These are phyloP conservation scores for Heliopora coerulea DNA, from an alignment of 92 coral and sea anemone genomes.

Conservation along the genomic window DNA sequence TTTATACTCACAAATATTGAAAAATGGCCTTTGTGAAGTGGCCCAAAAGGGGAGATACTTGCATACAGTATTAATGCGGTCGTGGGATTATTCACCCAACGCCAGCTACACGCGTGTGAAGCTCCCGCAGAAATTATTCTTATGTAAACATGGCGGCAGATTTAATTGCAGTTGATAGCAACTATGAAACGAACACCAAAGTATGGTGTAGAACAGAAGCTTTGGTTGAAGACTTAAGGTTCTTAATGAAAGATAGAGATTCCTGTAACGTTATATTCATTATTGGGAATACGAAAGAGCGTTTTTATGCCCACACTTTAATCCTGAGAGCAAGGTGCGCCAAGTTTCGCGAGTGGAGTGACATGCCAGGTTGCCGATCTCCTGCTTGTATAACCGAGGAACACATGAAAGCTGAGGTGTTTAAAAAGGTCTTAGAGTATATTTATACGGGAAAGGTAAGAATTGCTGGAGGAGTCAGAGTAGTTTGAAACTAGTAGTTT, in stretches of 20 bases:
- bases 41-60: too few relatives aligned
- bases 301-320: slow-evolving; percentile 73
- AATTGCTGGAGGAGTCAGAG: too few relatives aligned
- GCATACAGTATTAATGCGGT: too few relatives aligned
- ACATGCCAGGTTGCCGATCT: slow-evolving; percentile 59
- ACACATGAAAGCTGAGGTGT: slow-evolving; percentile 69
- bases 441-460: slow-evolving; percentile 92
- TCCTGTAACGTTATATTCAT: slow-evolving; percentile 79
- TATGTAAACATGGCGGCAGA: slow-evolving; percentile 74
- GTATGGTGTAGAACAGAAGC: slow-evolving; percentile 70
- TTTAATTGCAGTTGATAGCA: slow-evolving; percentile 23
- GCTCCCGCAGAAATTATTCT: too few relatives aligned
- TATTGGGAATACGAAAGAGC: slow-evolving; percentile 66
- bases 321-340: slow-evolving; percentile 67
- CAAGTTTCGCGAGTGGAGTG: slow-evolving; percentile 62
- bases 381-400: slow-evolving; percentile 59
- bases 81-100: too few relatives aligned
- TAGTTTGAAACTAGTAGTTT: too few relatives aligned
- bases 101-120: too few relatives aligned
- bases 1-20: too few relatives aligned
- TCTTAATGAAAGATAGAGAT: slow-evolving; percentile 67
- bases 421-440: slow-evolving; percentile 74
- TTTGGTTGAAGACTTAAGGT: slow-evolving; percentile 66
- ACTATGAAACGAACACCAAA: slow-evolving; percentile 31
- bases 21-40: too few relatives aligned